Base-by-base conservation (phyloP, 1,140 invertebrate species). In the Metaphire vulgaris region DNA sequence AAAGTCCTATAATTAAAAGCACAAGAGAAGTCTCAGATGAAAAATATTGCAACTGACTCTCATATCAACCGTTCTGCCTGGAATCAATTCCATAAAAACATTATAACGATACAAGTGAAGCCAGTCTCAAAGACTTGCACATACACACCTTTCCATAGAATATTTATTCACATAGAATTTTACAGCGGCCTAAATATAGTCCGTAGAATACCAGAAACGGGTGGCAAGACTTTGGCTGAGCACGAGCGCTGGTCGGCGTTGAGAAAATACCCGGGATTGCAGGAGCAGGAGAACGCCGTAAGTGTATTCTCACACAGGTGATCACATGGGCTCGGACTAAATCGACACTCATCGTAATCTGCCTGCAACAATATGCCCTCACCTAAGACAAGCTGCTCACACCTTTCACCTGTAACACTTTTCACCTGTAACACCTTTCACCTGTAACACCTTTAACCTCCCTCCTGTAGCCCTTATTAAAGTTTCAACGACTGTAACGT, bases 291-390 rank as follows among this genome's bases (percentile, higher is more conserved):
- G 41, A 56, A 56, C 6, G 6, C 21, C 6, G 41, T 56, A 6
- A 56, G 41, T 56, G 41, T 56, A 21, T 56, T 56, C 41, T 56
- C 41, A 21, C 41, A 56, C 41, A 6, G 2, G 6, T 72, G 70
- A 15, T 72, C 26, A 72, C 70, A 72, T 26, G 2, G 12, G 33
- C 16, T 2, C 14, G 2, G n/a, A 14, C 30, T 32, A 15, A 72
- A 16, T 12, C 21, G 30, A 72, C 70, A 72, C 33, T 72, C 70
- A 33, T 72, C 32, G 70, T 72, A 72, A 72, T 72, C 70, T 72
- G 26, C 30, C 70, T 72, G 32, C 29, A 72, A 32, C 67, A 26
- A 26, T 26, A 69, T 12, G 67, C 67, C n/a, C 67, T n/a, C n/a
- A 69, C n/a, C 29, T 12, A 69, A 12, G 12, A 65, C n/a, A 15